Evolutionary conservation across 2,888 invertebrate genomes (phyloP), one percentile per base, ranked within the genome.

Genomic region (Oligia latruncula): DNA sequence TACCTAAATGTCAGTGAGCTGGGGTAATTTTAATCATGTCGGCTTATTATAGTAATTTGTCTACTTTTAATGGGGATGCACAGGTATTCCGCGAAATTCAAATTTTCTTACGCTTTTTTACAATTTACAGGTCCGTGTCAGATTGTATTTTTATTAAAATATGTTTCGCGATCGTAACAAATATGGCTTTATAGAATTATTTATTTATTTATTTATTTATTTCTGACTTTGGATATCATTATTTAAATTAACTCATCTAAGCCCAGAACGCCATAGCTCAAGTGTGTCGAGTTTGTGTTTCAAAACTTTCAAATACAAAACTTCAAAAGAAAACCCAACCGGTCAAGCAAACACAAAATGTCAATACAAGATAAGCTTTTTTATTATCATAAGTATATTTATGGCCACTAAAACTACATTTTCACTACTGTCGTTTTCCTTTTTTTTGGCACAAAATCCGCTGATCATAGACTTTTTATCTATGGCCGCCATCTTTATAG

Each of bases 371-470:
- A 88, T 84, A 82, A 84, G 80, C 81, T 85, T 87, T 58, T 86
- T 87, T 86, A 84, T 82, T 87, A 80, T 84, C 85, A 84, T 82
- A 87, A 78, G 87, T 73, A 88, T 82, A 82, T 87, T 78, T 89
- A 89, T 71, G 23, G 74, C 82, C 74, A 77, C 75, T 86, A 89
- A 87, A 87, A 71, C 71, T 77, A 77, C 75, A 78, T 85, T 84
- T 76, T 74, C 82, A 82, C 81, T 62, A 74, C 60, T 74, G 78
- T 80, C 67, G 58, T 72, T 64, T 79, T 65, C 62, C 77, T 62
- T 49, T 74, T 80, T 79, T 78, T 80, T 85, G 89, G 85, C 87
- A 81, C 70, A 71, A 74, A 80, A 89, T 82, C 77, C 79, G 87
- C 89, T 87, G 87, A 87, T 81, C 85, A 82, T 72, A 80, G 67